Percentiles rank a stretch among this genome's conserved stretches.
phyloP scores from a whole-genome alignment of 1,140 invertebrate genomes.

The Holcopasites calliopsidis region DNA sequence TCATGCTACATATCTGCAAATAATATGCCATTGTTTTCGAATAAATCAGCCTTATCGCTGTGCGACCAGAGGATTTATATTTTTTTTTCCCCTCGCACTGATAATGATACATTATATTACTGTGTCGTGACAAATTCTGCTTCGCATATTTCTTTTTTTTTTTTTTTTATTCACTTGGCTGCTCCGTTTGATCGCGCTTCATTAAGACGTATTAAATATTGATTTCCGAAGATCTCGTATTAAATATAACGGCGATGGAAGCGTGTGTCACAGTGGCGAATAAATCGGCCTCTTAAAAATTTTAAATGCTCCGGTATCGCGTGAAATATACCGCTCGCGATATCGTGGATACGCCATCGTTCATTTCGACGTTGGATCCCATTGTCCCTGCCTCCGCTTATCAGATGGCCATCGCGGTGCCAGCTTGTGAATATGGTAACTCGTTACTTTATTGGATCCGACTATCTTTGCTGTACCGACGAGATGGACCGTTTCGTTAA shows the following conservation, averaged over 20 bases:
- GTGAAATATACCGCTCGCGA: slow-evolving; percentile 16
- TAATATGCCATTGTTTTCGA: slow-evolving; percentile 26
- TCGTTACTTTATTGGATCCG: slow-evolving; percentile 14
- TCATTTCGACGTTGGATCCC: slow-evolving; percentile 24
- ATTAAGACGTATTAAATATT: no score
- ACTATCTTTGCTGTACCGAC: not conserved
- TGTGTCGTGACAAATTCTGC: no score
- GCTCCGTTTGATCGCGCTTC: no score
- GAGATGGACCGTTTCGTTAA: not conserved
- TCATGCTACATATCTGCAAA: slow-evolving; percentile 4
- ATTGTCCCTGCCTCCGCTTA: slow-evolving; percentile 16
- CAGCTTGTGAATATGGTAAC: slow-evolving; percentile 1
- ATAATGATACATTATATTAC: no score
- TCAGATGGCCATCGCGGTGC: not conserved
- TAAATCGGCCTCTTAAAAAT: slow-evolving; percentile 11
- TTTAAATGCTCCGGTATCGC: not conserved
- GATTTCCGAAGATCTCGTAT: no score
- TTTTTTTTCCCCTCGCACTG: not conserved
- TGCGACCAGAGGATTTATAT: not conserved
- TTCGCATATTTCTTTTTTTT: no score
- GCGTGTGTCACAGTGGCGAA: no score
- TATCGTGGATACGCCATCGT: not conserved
- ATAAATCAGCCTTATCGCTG: slow-evolving; percentile 6
- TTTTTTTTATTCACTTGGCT: no score
- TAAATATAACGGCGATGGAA: no score